These are phyloP conservation scores for Epicampocera succincta DNA, from an alignment of 2,888 invertebrate species.

Conservation along the genomic window DNA sequence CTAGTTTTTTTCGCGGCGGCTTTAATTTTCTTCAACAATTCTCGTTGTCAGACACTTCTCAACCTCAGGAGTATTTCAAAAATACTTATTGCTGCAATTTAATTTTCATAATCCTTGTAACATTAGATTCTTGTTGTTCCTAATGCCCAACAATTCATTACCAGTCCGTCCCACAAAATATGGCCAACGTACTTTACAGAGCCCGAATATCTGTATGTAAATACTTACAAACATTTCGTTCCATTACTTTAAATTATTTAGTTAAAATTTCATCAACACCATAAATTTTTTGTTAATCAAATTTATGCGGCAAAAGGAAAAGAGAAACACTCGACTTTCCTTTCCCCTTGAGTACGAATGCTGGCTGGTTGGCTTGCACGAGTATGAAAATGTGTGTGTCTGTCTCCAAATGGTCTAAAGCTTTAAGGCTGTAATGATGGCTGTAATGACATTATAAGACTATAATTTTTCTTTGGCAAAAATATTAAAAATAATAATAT, in stretches of 20 bases:
- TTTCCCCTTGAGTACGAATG: background rate
- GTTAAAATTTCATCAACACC: slow-evolving; percentile 34
- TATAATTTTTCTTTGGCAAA: slow-evolving; percentile 43
- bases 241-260: slow-evolving; percentile 40
- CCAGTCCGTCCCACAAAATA: background rate
- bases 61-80: background rate
- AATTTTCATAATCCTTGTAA: slow-evolving; percentile 27
- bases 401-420: slow-evolving; percentile 16
- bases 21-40: too few relatives aligned
- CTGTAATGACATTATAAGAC: slow-evolving; percentile 57
- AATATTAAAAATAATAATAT: slow-evolving; percentile 58
- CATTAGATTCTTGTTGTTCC: slow-evolving; percentile 2
- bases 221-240: background rate
- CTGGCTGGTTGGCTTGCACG: background rate
- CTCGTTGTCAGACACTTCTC: too few relatives aligned
- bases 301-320: background rate
- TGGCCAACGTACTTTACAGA: background rate
- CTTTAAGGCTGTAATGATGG: slow-evolving; percentile 61
- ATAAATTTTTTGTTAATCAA: slow-evolving; percentile 19
- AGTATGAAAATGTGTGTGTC: background rate
- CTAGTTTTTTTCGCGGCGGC: too few relatives aligned
- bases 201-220: background rate
- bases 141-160: background rate
- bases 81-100: slow-evolving; percentile 22
- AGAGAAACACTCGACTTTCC: background rate